Base-by-base conservation (phyloP, 1,140 invertebrate species). In the Stegodyphus dumicola region DNA sequence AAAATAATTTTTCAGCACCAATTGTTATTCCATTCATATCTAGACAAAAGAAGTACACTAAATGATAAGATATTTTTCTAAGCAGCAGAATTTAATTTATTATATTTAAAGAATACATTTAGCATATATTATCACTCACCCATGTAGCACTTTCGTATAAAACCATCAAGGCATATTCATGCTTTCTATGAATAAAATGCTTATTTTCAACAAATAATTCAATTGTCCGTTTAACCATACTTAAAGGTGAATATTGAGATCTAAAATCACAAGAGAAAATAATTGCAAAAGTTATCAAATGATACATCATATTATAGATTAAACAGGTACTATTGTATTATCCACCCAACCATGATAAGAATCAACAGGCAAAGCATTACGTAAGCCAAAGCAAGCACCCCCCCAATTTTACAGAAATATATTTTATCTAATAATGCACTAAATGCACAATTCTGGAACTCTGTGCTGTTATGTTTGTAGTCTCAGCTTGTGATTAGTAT, bases 141-240 rank as follows among this genome's bases (percentile, higher is more conserved):
- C 93, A 94, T 15, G 88, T 88, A 15, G 92, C 90, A 71, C 90
- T 90, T 67, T 92, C 90, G 65, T 92, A 91, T 86, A 93, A 92
- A 54, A 92, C 89, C 80, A 94, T 89, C n/a, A 95, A 87, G 74
- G 93, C 93, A 92, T 93, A 95, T 89, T 95, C 92, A 87, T 94
- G 94, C 79, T 90, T 91, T 73, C 90, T 91, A 89, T 94, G 93
- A 11, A 95, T 93, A 11, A 91, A 90, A 80, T 91, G 90, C 90
- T 95, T 95, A 33, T 92, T 92, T 87, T 93, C 90, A 15, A 95
- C 84, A 89, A 94, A 95, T 84, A 94, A 92, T 77, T 93, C 92
- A 11, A 94, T 87, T 5, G 93, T 92, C 86, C 92, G 90, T 89
- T 93, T 94, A 13, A 94, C 90, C 92, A 94, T 93, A 70, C 92